Base-by-base conservation (phyloP, 2,888 invertebrate genomes). In the Lasioglossum villosulum region DNA sequence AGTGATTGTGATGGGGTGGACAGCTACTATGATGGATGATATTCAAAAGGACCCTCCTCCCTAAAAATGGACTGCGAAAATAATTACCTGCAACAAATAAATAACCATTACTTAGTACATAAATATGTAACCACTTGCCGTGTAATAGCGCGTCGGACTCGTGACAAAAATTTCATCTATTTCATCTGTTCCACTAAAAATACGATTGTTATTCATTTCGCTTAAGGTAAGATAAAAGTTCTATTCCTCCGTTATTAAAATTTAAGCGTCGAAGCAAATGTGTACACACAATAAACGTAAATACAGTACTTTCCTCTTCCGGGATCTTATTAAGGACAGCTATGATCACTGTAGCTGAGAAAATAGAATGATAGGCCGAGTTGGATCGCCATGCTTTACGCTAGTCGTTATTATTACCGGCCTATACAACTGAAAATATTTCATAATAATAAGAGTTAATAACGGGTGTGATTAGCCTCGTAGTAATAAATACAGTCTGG, bases 81-180 rank as follows among this genome's bases (percentile, higher is more conserved):
- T 34, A 70, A 70, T 70, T 34, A 34, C 34, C 70, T 56, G 56
- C 56, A 56, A 56, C 56, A 56, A 56, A 56, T 56, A 56, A 56
- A 56, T n/a, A 56, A 12, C 56, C 56, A 56, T n/a, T n/a, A n/a
- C n/a, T 56, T n/a, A 56, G 56, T 56, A 56, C 56, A n/a, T n/a
- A 56, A n/a, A 56, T 56, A 12, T n/a, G 3, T 12, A 56, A 56
- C 56, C 56, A 12, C 56, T 56, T 56, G 56, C 4, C n/a, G 0
- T n/a, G 12, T 4, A 56, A 56, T n/a, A n/a, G 1, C 52, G 23
- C n/a, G n/a, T n/a, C 56, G n/a, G 12, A 10, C n/a, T 56, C 23
- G 52, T 52, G 52, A 52, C 52, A 10, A 52, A 1, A n/a, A 10
- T n/a, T n/a, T n/a, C 2, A 52, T n/a, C 3, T 3, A 23, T 52